These are phyloP conservation scores for Blennius ocellaris DNA, from an alignment of 2,113 vertebrate species.

Conservation along the genomic window DNA sequence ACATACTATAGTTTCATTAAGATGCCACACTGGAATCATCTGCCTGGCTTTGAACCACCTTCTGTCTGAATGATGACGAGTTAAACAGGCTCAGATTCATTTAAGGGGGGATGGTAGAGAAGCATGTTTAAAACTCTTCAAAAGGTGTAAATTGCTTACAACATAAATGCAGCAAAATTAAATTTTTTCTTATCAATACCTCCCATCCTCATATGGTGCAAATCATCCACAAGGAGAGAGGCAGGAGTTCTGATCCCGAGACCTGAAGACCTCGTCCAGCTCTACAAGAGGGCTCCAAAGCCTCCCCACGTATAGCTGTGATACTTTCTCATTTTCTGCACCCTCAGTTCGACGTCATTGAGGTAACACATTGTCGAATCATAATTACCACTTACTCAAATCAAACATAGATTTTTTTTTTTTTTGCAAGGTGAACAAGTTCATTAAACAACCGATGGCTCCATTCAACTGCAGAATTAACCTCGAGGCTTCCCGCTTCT, in stretches of 20 bases:
- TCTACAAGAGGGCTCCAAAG: too few relatives aligned
- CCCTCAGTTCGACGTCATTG: neutral
- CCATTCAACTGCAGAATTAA: neutral
- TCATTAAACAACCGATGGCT: neutral
- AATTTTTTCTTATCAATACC: too few relatives aligned
- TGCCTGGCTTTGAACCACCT: neutral
- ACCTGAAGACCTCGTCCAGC: too few relatives aligned
- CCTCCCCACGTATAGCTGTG: too few relatives aligned
- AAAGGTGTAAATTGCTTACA: too few relatives aligned
- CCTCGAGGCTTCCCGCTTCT: neutral
- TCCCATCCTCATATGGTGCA: too few relatives aligned
- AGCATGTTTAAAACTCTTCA: too few relatives aligned
- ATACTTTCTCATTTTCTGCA: neutral
- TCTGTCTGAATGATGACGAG: neutral
- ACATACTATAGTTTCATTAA: neutral
- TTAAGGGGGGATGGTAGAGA: too few relatives aligned
- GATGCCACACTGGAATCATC: neutral
- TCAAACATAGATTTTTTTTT: slow-evolving; percentile 11
- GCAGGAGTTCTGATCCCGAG: too few relatives aligned
- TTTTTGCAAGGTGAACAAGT: neutral
- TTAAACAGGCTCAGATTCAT: too few relatives aligned
- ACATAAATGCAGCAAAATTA: too few relatives aligned
- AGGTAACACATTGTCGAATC: neutral
- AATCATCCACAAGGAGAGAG: too few relatives aligned
- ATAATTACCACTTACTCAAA: neutral